phyloP scores from a whole-genome alignment of 2,797 vertebrate genomes.

The Amphiprion clarkii region DNA sequence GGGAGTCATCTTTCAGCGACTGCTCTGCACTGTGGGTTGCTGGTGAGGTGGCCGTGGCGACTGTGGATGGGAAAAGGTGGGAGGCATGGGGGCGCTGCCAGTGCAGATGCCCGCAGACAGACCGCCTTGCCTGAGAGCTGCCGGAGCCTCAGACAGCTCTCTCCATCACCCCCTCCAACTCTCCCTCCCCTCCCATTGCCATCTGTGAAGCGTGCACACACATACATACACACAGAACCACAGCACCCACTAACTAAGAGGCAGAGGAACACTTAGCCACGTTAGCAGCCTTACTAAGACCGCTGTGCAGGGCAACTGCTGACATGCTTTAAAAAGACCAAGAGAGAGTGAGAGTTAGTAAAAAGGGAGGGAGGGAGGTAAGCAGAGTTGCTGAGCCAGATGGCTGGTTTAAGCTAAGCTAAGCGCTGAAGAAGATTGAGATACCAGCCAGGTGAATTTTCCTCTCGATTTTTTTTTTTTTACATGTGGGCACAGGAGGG shows the following conservation, averaged over 20 bases:
- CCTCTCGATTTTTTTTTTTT: slow-evolving; percentile 49
- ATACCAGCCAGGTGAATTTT: slow-evolving; percentile 82
- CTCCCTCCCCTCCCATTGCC: slow-evolving; percentile 77
- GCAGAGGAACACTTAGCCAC: slow-evolving; percentile 75
- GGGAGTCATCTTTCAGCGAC: slow-evolving; percentile 49
- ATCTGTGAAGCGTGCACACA: slow-evolving; percentile 78
- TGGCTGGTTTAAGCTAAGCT: slow-evolving; percentile 77
- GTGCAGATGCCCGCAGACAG: slow-evolving; percentile 85
- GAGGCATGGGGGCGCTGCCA: slow-evolving; percentile 46
- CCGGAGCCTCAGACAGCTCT: slow-evolving; percentile 85
- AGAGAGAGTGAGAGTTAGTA: slow-evolving; percentile 70
- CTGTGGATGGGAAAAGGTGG: slow-evolving; percentile 40
- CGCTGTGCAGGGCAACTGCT: slow-evolving; percentile 73
- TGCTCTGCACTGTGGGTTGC: slow-evolving; percentile 11
- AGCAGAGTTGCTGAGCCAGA: slow-evolving; percentile 78
- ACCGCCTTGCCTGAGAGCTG: slow-evolving; percentile 83
- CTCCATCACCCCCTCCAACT: slow-evolving; percentile 82
- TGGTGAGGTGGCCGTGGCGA: slow-evolving; percentile 59
- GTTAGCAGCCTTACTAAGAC: slow-evolving; percentile 78
- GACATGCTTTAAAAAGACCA: slow-evolving; percentile 76
- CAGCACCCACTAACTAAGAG: slow-evolving; percentile 70
- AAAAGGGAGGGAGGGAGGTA: slow-evolving; percentile 38
- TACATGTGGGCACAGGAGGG: slow-evolving; percentile 67
- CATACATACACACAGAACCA: slow-evolving; percentile 34
- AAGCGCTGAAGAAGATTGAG: slow-evolving; percentile 74